Conservation (phyloP, 2,113 vertebrate genomes). For the Phaetusa simplex region DNA sequence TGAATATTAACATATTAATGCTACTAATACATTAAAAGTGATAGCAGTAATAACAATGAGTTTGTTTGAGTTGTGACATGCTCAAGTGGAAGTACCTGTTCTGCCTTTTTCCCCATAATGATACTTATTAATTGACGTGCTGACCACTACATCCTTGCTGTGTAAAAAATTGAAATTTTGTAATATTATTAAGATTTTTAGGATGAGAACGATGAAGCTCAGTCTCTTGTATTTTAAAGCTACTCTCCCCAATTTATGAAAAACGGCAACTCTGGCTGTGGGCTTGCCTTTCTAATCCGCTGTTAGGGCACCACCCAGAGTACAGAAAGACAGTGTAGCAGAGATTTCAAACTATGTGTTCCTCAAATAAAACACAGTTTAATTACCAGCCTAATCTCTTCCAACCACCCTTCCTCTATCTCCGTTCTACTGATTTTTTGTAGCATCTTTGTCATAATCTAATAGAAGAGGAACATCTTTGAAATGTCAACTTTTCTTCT, state of each 20-base stretch:
- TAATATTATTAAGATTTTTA: neutral
- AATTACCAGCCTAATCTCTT: neutral
- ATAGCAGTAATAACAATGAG: neutral
- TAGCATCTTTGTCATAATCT: neutral
- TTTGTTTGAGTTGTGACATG: neutral
- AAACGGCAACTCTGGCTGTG: neutral
- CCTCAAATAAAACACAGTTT: neutral
- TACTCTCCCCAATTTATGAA: neutral
- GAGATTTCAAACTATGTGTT: neutral
- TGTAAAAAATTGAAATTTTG: neutral
- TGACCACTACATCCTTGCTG: neutral
- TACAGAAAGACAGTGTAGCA: neutral
- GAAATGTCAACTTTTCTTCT: neutral
- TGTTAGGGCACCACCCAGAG: neutral
- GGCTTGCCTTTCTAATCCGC: neutral
- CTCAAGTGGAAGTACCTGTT: neutral
- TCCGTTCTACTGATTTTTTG: neutral
- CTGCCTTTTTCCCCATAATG: neutral
- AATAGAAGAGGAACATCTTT: neutral
- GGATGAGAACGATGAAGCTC: neutral
- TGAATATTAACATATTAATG: neutral
- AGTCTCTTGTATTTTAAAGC: neutral
- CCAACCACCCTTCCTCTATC: neutral
- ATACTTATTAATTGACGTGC: neutral
- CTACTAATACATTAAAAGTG: neutral